Evolutionary conservation across 2,113 vertebrate genomes (phyloP), one percentile per base, ranked within the genome.

Genomic region (Fulmarus glacialis): DNA sequence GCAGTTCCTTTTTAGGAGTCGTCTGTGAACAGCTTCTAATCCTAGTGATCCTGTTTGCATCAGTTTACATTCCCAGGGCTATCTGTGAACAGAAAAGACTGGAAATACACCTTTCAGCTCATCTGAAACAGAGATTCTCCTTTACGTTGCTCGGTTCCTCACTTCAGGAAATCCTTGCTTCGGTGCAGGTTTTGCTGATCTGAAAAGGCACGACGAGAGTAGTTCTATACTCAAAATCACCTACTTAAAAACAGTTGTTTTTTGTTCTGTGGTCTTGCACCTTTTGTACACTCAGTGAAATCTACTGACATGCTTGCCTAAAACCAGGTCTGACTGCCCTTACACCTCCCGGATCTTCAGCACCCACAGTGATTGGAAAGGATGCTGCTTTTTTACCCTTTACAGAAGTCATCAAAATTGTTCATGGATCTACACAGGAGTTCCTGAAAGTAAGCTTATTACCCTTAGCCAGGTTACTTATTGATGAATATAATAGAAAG

Each of bases 21-120:
- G 90, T 29, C 59, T 88, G 74, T 47, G 87, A 97, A 85, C 40
- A 66, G 66, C 59, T 95, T 91, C 83, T 89, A 97, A 96, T 87
- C 80, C 64, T 91, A 72, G 86, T 74, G 89, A 91, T 80, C 92
- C 84, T 87, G 73, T 93, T 93, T 93, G 70, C 78, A 94, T 87
- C 78, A 88, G 81, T 96, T 87, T 95, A 62, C 84, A 59, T 73
- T 96, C 47, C 63, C 62, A 88, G 64, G 67, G 87, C 84, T 90
- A 43, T 85, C 66, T 85, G 78, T 72, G 88, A 96, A 92, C 43
- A 82, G 62, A 82, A 68, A 58, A 72, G 80, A 59, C 77, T 93
- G 82, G 73, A 89, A 97, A 90, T 27, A 89, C 14, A 92, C 81
- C 82, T 94, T 94, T 82, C 73, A 36, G 42, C 50, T 90, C 62